Conservation (phyloP, 2,113 vertebrate genomes). For the Sinocyclocheilus anshuiensis region DNA sequence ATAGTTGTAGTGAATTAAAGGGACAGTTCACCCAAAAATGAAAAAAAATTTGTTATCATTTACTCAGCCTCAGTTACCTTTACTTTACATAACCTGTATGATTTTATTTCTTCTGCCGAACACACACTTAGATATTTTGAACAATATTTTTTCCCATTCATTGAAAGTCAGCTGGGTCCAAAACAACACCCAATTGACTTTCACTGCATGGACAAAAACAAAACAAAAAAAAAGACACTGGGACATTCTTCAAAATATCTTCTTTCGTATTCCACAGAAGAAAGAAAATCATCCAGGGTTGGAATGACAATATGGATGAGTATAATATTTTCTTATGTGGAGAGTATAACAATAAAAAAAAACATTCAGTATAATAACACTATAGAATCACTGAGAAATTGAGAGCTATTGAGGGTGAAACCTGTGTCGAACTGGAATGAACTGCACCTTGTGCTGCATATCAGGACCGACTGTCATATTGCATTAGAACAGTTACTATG, state of each 20-base stretch:
- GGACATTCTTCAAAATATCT: neutral
- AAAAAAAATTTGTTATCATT: too few relatives aligned
- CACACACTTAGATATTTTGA: neutral
- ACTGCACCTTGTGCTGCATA: constrained; percentile 18
- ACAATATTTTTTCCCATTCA: neutral
- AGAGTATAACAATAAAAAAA: neutral
- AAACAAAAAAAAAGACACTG: neutral
- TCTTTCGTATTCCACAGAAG: neutral
- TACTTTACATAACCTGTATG: neutral
- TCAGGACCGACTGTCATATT: constrained; percentile 23
- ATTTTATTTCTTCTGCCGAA: neutral
- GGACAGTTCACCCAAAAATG: neutral
- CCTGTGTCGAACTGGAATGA: neutral
- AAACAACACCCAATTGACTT: neutral
- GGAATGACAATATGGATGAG: neutral
- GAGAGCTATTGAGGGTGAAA: neutral
- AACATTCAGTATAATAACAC: neutral
- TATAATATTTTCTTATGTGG: neutral
- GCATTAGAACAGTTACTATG: constrained; percentile 50
- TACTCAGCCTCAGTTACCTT: too few relatives aligned
- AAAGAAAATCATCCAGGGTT: neutral
- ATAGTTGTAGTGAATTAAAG: neutral
- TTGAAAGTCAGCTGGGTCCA: neutral
- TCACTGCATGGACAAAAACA: neutral
- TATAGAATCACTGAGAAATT: neutral